Evolutionary conservation across 2,797 vertebrate genomes (phyloP).

Genomic region (Dryobates pubescens): DNA sequence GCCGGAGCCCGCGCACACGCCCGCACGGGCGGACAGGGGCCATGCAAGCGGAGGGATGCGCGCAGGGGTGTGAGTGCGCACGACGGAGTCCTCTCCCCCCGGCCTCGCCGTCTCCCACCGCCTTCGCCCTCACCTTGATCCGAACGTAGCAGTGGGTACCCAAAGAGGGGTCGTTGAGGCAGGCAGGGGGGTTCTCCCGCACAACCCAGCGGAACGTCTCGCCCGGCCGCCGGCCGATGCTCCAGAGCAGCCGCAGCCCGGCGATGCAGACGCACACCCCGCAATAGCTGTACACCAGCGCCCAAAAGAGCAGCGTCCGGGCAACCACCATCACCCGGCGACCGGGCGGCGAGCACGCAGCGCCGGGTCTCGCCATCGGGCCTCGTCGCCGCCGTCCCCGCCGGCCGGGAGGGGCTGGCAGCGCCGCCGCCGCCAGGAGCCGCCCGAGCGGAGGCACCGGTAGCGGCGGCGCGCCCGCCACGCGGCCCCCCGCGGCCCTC

Average conservation of each 20-base stretch:
- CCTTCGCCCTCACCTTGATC: constrained; percentile 88
- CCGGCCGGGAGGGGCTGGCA: background rate
- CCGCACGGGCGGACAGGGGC: background rate
- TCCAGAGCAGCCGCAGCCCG: constrained; percentile 93
- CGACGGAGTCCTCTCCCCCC: background rate
- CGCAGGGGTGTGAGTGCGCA: background rate
- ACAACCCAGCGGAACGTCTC: constrained; percentile 87
- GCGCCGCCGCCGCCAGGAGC: background rate
- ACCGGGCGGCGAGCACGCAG: constrained; percentile 53
- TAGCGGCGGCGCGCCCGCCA: constrained; percentile 1
- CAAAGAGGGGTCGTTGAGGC: constrained; percentile 93
- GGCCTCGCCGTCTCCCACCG: background rate
- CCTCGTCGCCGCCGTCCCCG: background rate
- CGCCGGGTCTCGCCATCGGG: constrained; percentile 33
- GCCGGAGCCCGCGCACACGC: background rate
- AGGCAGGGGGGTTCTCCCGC: constrained; percentile 88
- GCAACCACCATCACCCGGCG: constrained; percentile 80
- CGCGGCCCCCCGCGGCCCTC: background rate
- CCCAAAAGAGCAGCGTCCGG: constrained; percentile 88
- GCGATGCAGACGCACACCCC: constrained; percentile 85
- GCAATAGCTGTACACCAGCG: constrained; percentile 89
- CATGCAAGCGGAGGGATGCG: background rate
- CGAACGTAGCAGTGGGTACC: constrained; percentile 97
- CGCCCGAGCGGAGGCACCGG: constrained; percentile 15
- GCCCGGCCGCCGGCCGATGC: constrained; percentile 85